Evolutionary conservation across 2,888 invertebrate genomes (phyloP).

Genomic region (Tiliacea citrago): DNA sequence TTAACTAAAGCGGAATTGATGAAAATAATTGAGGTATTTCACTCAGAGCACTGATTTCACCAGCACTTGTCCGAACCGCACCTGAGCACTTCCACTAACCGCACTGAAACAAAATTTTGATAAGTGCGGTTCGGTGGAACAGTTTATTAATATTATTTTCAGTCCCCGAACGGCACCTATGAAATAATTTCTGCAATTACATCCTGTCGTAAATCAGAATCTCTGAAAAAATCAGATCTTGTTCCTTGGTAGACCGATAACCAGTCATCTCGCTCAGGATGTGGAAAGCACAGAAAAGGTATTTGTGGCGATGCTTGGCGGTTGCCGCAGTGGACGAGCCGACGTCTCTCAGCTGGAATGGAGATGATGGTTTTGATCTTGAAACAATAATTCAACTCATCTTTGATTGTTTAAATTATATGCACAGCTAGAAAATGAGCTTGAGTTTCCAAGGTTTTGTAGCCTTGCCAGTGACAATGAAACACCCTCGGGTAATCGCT

Average conservation of each 20-base stretch:
- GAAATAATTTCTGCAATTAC: background rate
- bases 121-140: no score
- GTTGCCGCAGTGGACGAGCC: background rate
- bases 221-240: no score
- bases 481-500: slow-evolving; percentile 26
- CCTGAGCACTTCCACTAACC: no score
- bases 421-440: background rate
- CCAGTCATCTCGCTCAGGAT: background rate
- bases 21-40: no score
- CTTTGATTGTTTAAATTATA: background rate
- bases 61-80: no score
- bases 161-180: no score
- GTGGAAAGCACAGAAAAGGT: background rate
- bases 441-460: background rate
- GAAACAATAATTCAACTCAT: background rate
- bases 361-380: background rate
- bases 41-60: no score
- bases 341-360: background rate
- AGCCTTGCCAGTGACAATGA: slow-evolving; percentile 24
- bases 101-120: no score
- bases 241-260: no score
- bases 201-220: background rate
- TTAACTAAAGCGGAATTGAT: background rate
- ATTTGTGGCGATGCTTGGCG: background rate
- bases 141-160: no score